Conservation (phyloP, 2,113 vertebrate genomes). For the Chiloscyllium plagiosum region DNA sequence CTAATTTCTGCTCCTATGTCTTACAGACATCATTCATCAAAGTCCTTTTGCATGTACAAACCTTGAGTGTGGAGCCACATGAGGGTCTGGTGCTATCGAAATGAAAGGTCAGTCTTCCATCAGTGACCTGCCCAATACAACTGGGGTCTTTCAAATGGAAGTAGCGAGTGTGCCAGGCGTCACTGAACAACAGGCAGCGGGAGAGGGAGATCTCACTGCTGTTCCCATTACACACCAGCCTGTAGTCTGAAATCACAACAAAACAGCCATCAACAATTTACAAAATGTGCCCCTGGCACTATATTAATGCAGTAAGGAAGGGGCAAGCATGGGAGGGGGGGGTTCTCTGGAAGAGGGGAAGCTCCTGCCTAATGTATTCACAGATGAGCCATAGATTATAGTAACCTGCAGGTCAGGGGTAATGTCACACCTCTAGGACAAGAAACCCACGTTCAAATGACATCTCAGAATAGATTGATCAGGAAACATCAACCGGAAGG, state of each 20-base stretch:
- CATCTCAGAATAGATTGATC: no score
- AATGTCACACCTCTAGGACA: no score
- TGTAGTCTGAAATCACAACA: slow-evolving; percentile 44
- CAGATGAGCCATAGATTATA: no score
- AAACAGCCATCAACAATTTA: background rate
- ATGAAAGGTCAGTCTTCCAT: slow-evolving; percentile 49
- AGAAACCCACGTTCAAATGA: no score
- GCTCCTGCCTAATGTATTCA: no score
- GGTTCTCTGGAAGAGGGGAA: background rate
- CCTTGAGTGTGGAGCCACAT: slow-evolving; percentile 52
- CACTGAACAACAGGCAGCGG: slow-evolving; percentile 56
- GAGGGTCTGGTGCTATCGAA: slow-evolving; percentile 47
- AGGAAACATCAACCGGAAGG: no score
- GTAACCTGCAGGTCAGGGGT: no score
- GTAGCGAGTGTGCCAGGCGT: slow-evolving; percentile 45
- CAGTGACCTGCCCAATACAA: slow-evolving; percentile 47
- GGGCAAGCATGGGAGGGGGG: background rate
- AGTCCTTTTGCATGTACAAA: slow-evolving; percentile 36
- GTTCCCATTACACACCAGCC: slow-evolving; percentile 45
- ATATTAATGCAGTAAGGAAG: background rate
- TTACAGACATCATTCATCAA: background rate
- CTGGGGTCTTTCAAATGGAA: slow-evolving; percentile 50
- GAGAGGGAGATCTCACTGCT: slow-evolving; percentile 51
- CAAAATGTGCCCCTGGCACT: background rate
- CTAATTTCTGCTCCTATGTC: no score